These are phyloP conservation scores for Achatina immaculata DNA, from an alignment of 1,140 invertebrate species.

Conservation along the genomic window DNA sequence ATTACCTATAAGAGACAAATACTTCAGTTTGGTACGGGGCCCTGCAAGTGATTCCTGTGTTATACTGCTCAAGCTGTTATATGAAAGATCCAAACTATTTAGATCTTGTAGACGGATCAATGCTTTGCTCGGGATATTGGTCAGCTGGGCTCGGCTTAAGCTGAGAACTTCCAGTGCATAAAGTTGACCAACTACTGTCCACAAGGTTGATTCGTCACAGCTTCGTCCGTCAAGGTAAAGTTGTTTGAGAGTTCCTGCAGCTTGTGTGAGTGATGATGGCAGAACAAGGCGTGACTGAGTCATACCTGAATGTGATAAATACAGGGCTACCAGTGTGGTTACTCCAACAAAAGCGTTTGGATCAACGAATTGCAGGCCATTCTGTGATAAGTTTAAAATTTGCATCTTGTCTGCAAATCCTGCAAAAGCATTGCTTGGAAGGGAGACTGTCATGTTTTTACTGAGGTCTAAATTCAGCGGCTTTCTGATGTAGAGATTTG, in stretches of 20 bases:
- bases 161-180: not conserved
- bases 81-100: not conserved
- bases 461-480: not conserved
- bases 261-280: not conserved
- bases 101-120: not conserved
- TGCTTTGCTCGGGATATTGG: not conserved
- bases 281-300: not conserved
- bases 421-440: not conserved
- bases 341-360: not conserved
- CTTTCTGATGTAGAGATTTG: not conserved
- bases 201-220: not conserved
- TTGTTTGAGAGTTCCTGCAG: not conserved
- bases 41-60: slow-evolving; percentile 2
- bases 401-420: not conserved
- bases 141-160: not conserved
- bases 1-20: not conserved
- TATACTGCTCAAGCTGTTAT: not conserved
- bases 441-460: not conserved
- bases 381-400: not conserved
- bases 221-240: not conserved
- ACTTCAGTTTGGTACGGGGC: not conserved
- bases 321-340: not conserved
- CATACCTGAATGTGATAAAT: not conserved
- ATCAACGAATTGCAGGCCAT: not conserved
- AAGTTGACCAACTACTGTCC: not conserved